Percentiles rank a stretch among this genome's conserved stretches.
Conservation (phyloP, 2,888 invertebrate genomes). For the Agonopterix heracliana region DNA sequence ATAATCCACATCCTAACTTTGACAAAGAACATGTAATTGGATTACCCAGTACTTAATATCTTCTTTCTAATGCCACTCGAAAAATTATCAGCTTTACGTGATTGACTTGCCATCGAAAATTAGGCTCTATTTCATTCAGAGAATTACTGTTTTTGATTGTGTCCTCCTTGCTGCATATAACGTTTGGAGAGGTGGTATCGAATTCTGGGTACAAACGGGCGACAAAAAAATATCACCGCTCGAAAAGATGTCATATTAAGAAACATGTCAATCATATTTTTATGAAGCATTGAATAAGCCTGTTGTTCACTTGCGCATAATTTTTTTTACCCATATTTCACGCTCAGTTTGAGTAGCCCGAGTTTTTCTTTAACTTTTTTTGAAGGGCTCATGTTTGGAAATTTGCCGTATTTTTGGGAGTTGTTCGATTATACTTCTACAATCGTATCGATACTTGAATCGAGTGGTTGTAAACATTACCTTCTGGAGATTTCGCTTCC, state of each 20-base stretch:
- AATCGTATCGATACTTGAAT: conserved; percentile 33
- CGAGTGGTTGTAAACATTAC: conserved; percentile 45
- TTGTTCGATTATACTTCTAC: conserved; percentile 39
- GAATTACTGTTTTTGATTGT: not conserved
- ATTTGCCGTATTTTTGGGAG: conserved; percentile 36
- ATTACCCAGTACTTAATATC: conserved; percentile 72
- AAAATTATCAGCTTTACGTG: conserved; percentile 33
- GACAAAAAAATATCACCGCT: conserved; percentile 76
- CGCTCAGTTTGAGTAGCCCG: conserved; percentile 58
- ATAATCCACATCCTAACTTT: conserved; percentile 72
- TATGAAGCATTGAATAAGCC: conserved; percentile 65
- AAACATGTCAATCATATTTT: conserved; percentile 76
- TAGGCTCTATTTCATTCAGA: not conserved
- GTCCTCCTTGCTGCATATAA: too few species aligned
- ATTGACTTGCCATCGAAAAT: conserved; percentile 4
- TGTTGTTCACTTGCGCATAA: conserved; percentile 69
- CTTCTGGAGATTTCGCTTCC: conserved; percentile 50
- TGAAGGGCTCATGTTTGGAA: conserved; percentile 33
- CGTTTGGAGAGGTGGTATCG: not conserved
- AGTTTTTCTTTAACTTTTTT: conserved; percentile 45
- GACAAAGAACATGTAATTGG: conserved; percentile 72
- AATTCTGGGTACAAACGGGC: conserved; percentile 42
- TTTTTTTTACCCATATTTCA: conserved; percentile 58
- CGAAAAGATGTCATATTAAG: conserved; percentile 74
- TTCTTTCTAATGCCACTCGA: conserved; percentile 51